Evolutionary conservation across 2,888 invertebrate genomes (phyloP).

Genomic region (Amphiduros pacificus): DNA sequence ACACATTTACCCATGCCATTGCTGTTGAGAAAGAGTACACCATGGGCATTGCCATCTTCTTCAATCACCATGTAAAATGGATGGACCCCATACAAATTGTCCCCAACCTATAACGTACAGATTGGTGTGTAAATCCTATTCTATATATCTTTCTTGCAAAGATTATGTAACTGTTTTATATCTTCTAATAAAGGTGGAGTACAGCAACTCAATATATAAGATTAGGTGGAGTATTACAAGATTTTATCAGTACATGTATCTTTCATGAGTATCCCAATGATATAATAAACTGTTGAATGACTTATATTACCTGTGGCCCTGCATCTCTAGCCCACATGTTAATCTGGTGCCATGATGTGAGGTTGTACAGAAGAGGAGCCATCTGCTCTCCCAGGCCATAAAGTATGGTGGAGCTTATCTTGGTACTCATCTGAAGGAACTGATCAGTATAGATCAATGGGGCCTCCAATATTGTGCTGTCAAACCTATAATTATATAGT

Average conservation of each 20-base stretch:
- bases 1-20: constrained; percentile 64
- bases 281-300: no score
- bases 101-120: constrained; percentile 26
- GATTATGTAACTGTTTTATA: no score
- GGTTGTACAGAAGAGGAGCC: constrained; percentile 23
- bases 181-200: no score
- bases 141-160: no score
- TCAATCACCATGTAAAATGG: constrained; percentile 80
- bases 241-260: no score
- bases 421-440: constrained; percentile 71
- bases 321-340: constrained; percentile 43
- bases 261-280: no score
- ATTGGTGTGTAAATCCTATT: no score
- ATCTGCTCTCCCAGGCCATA: constrained; percentile 67
- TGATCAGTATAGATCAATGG: constrained; percentile 74
- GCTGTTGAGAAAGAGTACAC: constrained; percentile 73
- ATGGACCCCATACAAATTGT: constrained; percentile 78
- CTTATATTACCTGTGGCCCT: constrained; percentile 36
- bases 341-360: constrained; percentile 24
- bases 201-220: no score
- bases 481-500: constrained; percentile 65
- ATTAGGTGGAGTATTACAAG: no score
- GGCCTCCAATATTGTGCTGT: constrained; percentile 68
- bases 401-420: constrained; percentile 68
- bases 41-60: constrained; percentile 63